These are phyloP conservation scores for Drosophila serrata DNA, from an alignment of 1,140 invertebrate genomes.

Conservation along the genomic window DNA sequence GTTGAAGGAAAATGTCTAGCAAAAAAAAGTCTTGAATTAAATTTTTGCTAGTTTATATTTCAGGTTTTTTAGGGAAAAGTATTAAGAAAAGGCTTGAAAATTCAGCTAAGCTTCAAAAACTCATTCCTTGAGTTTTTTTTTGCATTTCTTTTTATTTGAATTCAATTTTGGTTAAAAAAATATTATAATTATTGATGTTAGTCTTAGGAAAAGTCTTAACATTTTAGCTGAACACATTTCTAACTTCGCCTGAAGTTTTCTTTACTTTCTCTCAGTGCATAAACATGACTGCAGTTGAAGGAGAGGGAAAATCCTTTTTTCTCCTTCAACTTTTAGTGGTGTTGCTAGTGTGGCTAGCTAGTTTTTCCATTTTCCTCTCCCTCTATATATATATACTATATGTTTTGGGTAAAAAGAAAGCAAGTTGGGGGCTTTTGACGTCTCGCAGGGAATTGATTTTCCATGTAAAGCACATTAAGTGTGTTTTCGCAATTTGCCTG, in stretches of 20 bases:
- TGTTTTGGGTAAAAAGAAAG: conserved; percentile 13
- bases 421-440: neutral
- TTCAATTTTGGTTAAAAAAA: too few species aligned
- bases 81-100: neutral
- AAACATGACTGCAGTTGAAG: too few species aligned
- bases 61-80: neutral
- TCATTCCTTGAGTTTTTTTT: too few species aligned
- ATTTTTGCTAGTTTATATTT: neutral
- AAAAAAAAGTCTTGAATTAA: neutral
- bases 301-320: neutral
- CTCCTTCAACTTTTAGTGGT: conserved; percentile 29
- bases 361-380: conserved; percentile 11
- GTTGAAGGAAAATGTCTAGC: neutral
- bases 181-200: neutral
- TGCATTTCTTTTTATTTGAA: too few species aligned
- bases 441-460: conserved; percentile 69
- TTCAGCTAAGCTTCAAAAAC: neutral
- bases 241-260: neutral
- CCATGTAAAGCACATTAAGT: conserved; percentile 73
- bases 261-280: neutral
- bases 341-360: conserved; percentile 9
- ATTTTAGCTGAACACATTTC: neutral
- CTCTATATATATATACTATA: neutral
- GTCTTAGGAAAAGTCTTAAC: neutral
- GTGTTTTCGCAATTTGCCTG: conserved; percentile 51